Evolutionary conservation across 2,797 vertebrate species (phyloP), one percentile per base, ranked within the genome.

Genomic region (Kryptolebias ocellatus): DNA sequence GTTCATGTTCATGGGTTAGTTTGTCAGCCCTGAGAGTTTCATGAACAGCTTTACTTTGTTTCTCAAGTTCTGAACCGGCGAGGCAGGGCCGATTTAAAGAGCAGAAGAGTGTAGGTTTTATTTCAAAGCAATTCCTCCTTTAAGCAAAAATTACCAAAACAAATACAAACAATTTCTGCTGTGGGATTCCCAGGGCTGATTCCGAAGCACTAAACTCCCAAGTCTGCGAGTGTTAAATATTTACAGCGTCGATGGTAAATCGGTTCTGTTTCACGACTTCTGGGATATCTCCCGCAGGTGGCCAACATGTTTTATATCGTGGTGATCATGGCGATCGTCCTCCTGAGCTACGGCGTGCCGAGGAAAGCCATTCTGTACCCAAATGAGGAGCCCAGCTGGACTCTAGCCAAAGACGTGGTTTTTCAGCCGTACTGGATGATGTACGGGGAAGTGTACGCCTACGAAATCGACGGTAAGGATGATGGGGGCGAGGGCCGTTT

Each of bases 351-450:
- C 70, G 97, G 98, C 49, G 97, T 99, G 81, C 98, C 98, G 47
- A 95, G 97, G 83, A 95, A 99, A 89, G 98, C 98, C 74, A 98
- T 99, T 79, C 88, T 99, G 51, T 97, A 98, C 88, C 98, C 98
- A 60, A 0, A 93, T 0, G 95, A 98, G 87, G 92, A 90, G 59
- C 95, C 97, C 0, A 97, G 95, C 59, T 99, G 97, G 98, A 95
- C 88, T 1, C 92, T 99, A 87, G 97, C 96, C 80, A 96, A 93
- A 93, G 96, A 99, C 72, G 95, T 98, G 85, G 95, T 99, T 77
- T 99, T 98, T 90, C 96, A 98, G 87, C 98, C 98, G 16, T 99
- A 99, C 90, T 99, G 97, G 97, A 99, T 99, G 98, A 99, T 99
- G 93, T 99, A 98, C 76, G 98, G 97, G 79, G 98, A 99, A 94